Evolutionary conservation across 2,888 invertebrate species (phyloP), one percentile per base, ranked within the genome.

Genomic region (Dione juno): DNA sequence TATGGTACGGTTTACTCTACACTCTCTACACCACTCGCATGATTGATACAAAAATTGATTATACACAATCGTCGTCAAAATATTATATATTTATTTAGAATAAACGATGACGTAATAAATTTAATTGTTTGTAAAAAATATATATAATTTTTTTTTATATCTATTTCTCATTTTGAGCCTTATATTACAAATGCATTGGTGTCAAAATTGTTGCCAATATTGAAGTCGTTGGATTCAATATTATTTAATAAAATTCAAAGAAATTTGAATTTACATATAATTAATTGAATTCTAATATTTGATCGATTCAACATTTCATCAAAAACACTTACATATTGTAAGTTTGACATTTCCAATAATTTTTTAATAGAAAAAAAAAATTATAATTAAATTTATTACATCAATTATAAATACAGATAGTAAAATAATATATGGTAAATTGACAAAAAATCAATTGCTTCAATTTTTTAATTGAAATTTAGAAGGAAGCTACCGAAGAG

Each of bases 21-120:
- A 66, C 40, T 57, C 54, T 52, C 58, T 68, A 71, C 61, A 71
- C 53, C 61, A 71, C 69, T 72, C 66, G 45, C 63, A 54, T 52
- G 40, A 59, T 40, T 53, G 50, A 28, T 37, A 57, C 45, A 61
- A 64, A 54, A 64, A 54, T 64, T 45, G 54, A 69, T 69, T 69
- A 69, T 28, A 67, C 28, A 41, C 40, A 61, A 63, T 68, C 63
- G 16, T 68, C 61, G 68, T 64, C 68, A 64, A 28, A 64, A 69
- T 5, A 54, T 57, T 68, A 59, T 67, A 59, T 40, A 21, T 41
- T 53, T 61, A 19, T 45, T 19, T 45, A 19, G 19, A 52, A 61
- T 61, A 61, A 52, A 66, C 37, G 43, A 61, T 35, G 45, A 45
- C 35, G 28, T 61, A 61, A 61, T 45, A 45, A 61, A 61, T 35